phyloP scores from a whole-genome alignment of 1,140 invertebrate species.

The Lordiphosa mommai region DNA sequence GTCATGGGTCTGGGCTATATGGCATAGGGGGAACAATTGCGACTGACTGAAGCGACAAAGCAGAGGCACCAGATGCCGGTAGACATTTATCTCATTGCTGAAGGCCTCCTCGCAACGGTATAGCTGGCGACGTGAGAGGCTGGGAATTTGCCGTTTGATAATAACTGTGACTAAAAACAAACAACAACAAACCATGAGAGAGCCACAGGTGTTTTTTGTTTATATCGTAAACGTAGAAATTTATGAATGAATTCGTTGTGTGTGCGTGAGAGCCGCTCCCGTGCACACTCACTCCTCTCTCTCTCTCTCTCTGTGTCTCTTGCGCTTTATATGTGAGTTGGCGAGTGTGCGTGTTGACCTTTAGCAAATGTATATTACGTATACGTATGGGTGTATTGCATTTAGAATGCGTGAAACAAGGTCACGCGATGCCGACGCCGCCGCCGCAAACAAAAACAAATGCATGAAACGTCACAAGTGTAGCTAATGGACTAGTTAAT shows the following conservation, averaged over 20 bases:
- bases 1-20: slow-evolving; percentile 60
- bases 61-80: slow-evolving; percentile 62
- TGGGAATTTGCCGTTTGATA: slow-evolving; percentile 74
- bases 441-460: slow-evolving; percentile 32
- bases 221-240: slow-evolving; percentile 43
- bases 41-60: slow-evolving; percentile 49
- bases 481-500: slow-evolving; percentile 2
- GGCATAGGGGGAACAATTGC: slow-evolving; percentile 66
- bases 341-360: slow-evolving; percentile 65
- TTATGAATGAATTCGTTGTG: slow-evolving; percentile 64
- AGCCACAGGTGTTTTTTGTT: slow-evolving; percentile 72
- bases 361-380: slow-evolving; percentile 71
- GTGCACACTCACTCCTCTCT: slow-evolving; percentile 3
- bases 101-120: slow-evolving; percentile 76
- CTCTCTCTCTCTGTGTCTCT: neutral
- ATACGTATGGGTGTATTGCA: slow-evolving; percentile 54
- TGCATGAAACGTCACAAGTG: slow-evolving; percentile 20
- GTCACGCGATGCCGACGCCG: slow-evolving; percentile 46
- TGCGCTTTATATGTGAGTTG: slow-evolving; percentile 5
- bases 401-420: slow-evolving; percentile 72
- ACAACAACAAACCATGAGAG: slow-evolving; percentile 28
- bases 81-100: slow-evolving; percentile 71
- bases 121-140: slow-evolving; percentile 63
- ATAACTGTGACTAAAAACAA: slow-evolving; percentile 58
- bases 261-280: slow-evolving; percentile 30